Evolutionary conservation across 2,888 invertebrate genomes (phyloP).

Genomic region (Tiliacea aurago): DNA sequence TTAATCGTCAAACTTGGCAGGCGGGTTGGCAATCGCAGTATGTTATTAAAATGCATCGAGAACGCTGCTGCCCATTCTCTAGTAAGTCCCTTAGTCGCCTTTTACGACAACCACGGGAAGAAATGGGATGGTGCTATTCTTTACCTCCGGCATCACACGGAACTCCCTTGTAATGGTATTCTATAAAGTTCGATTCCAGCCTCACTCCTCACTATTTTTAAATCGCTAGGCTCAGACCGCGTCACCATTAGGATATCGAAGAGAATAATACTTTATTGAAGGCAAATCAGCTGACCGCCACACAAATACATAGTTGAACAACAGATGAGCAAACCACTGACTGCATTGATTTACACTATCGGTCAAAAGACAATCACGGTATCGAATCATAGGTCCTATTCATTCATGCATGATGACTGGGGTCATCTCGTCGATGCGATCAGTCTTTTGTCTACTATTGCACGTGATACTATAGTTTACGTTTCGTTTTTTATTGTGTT

Average conservation of each 20-base stretch:
- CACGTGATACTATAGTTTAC: slow-evolving; percentile 12
- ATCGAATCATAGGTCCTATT: slow-evolving; percentile 18
- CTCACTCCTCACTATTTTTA: not conserved
- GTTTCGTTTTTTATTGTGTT: slow-evolving; percentile 6
- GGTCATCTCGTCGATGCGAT: slow-evolving; percentile 9
- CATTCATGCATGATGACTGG: slow-evolving; percentile 6
- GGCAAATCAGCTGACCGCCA: not conserved
- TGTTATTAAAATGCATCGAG: too few relatives aligned
- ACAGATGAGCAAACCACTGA: slow-evolving; percentile 9
- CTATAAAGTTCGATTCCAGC: not conserved
- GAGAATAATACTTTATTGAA: not conserved
- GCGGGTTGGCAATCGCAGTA: too few relatives aligned
- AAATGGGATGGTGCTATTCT: too few relatives aligned
- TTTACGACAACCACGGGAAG: too few relatives aligned
- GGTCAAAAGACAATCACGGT: slow-evolving; percentile 6
- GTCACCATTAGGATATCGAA: not conserved
- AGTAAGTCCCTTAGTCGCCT: too few relatives aligned
- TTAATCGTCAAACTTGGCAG: too few relatives aligned
- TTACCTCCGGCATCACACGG: too few relatives aligned
- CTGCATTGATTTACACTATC: slow-evolving; percentile 33
- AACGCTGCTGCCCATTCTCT: too few relatives aligned
- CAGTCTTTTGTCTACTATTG: slow-evolving; percentile 41
- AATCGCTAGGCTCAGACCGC: too few relatives aligned
- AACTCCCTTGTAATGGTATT: not conserved
- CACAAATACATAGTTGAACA: not conserved